Conservation (phyloP, 2,888 invertebrate species). For the Mythimna ferrago region DNA sequence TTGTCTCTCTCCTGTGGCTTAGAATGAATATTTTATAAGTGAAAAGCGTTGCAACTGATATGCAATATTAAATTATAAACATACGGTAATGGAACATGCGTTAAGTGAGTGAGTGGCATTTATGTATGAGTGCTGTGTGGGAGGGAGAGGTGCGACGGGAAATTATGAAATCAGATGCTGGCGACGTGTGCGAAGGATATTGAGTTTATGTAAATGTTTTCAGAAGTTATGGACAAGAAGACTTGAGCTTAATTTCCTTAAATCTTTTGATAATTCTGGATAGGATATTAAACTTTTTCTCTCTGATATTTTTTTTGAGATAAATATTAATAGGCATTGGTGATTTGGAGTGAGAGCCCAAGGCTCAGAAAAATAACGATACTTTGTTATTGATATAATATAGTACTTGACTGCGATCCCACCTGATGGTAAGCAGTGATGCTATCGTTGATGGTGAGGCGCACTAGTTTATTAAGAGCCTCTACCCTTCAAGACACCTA, state of each 20-base stretch:
- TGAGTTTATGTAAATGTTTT: slow-evolving; percentile 3
- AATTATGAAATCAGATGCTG: slow-evolving; percentile 47
- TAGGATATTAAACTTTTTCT: neutral
- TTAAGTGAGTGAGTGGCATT: slow-evolving; percentile 13
- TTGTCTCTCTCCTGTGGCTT: slow-evolving; percentile 51
- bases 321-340: too few relatives aligned
- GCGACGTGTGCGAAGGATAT: slow-evolving; percentile 29
- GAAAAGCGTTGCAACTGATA: slow-evolving; percentile 66
- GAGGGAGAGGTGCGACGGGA: slow-evolving; percentile 48
- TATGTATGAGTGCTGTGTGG: slow-evolving; percentile 29
- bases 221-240: neutral
- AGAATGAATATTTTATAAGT: slow-evolving; percentile 74
- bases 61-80: slow-evolving; percentile 49
- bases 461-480: too few relatives aligned
- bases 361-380: too few relatives aligned
- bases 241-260: neutral
- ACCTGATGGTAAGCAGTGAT: too few relatives aligned
- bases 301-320: neutral
- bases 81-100: slow-evolving; percentile 23
- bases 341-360: too few relatives aligned
- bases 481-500: too few relatives aligned
- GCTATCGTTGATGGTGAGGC: too few relatives aligned
- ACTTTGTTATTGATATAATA: too few relatives aligned
- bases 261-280: neutral
- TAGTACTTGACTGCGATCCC: too few relatives aligned